A percentile compares a stretch with the other conserved stretches of the same genome.
These are phyloP conservation scores for Microtus oregoni DNA, from an alignment of 2,113 vertebrate species.

Conservation along the genomic window DNA sequence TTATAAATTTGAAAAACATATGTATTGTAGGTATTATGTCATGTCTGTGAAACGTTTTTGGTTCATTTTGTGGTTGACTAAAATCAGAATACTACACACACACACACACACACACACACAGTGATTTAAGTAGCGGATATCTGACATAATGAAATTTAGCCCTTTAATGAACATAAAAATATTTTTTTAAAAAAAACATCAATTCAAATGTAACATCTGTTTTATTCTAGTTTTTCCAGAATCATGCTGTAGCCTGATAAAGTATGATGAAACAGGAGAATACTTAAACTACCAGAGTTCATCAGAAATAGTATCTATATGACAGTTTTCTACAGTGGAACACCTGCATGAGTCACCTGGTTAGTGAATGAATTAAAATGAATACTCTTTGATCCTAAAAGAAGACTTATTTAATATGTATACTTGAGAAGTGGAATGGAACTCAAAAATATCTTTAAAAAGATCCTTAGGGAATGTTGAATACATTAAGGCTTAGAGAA, in stretches of 20 bases:
- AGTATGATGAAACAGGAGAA: neutral
- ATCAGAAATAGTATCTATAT: neutral
- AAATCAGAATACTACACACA: neutral
- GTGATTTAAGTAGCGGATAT: neutral
- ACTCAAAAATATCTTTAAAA: neutral
- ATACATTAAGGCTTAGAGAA: neutral
- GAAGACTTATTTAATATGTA: neutral
- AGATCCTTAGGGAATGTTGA: neutral
- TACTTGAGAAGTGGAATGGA: neutral
- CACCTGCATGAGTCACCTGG: neutral
- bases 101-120: too few relatives aligned
- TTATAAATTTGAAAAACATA: neutral
- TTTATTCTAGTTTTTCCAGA: neutral
- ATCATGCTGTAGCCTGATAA: neutral
- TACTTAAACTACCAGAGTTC: neutral
- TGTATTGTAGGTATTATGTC: neutral
- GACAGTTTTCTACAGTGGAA: neutral
- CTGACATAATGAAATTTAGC: neutral
- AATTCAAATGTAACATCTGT: neutral
- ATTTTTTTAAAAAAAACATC: neutral
- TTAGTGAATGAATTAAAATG: neutral
- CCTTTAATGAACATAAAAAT: neutral
- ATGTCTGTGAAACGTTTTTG: neutral
- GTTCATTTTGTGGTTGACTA: neutral
- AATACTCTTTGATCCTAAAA: neutral